Base-by-base conservation (phyloP, 2,113 vertebrate species). In the Setophaga kirtlandii region DNA sequence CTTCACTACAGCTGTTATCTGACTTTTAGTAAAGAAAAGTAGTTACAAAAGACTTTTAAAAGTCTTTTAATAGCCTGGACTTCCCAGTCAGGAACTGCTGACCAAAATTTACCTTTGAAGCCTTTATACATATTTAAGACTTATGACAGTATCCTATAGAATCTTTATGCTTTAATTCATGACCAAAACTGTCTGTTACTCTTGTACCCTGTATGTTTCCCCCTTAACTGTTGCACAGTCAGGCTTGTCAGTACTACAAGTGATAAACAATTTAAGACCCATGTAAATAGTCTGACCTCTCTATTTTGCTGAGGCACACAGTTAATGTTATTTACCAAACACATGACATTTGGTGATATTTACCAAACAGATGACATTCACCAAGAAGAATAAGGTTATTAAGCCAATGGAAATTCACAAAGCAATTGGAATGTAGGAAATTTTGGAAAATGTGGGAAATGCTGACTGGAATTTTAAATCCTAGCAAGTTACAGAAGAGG, bases 321-420 rank as follows among this genome's bases (percentile, higher is more conserved):
- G 35, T 75, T 84, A 85, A 73, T 8, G 21, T 76, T 85, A 65
- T 92, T 92, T 86, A 83, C 71, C 76, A 80, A 85, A 90, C 60
- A 67, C 18, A 42, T 46, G 62, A 59, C 60, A 62, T 92, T 93
- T 94, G 90, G 67, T 92, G 88, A 62, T 85, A 90, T 95, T 95
- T 94, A 83, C 64, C 56, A 95, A 93, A 87, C 18, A 73, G 63
- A 90, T 83, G 41, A 69, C 33, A 37, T 76, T 83, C 49, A 83
- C 75, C 41, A 86, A 59, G 84, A 83, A 88, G 47, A 88, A 58
- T 53, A 63, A 86, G 5, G 20, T 77, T 76, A 50, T 86, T 52
- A 83, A 90, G 14, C 31, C 39, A 35, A 30, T n/a, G 24, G 76
- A 93, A 90, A 86, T 70, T 63, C 39, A 49, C 12, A 64, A 87